Evolutionary conservation across 2,797 vertebrate species (phyloP), one percentile per base, ranked within the genome.

Genomic region (Phataginus tricuspis): DNA sequence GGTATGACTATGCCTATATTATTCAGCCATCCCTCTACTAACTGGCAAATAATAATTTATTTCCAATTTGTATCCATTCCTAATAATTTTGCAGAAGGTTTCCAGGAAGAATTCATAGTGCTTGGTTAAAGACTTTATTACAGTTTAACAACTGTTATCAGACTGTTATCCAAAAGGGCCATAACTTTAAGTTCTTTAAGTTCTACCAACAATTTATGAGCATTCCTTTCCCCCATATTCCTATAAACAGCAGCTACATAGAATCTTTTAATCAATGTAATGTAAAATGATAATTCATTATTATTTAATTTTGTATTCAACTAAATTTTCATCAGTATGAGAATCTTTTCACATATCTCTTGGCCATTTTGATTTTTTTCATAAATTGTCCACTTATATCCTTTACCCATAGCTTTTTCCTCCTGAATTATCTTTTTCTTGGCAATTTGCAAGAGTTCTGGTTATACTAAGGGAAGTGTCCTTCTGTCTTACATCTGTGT

Each of bases 11-110:
- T 69, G 5, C 0, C 7, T 72, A 31, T 15, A 66, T 66, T 86
- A n/a, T 75, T 86, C 51, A 84, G 55, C 15, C 68, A 31, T 53
- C 90, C 29, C 7, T 86, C 68, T 86, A 37, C 4, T 69, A 39
- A 55, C 15, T 89, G 37, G 39, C 59, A 68, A 71, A 80, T 91
- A 71, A 80, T 88, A 69, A 49, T 79, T 66, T 80, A 55, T 55
- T 82, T 94, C 14, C 29, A 78, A 29, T 85, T 92, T 88, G 37
- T 86, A 59, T 55, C 27, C 39, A 45, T 79, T 72, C 68, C 23
- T 72, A 88, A 85, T 53, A 95, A 77, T 75, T 96, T 71, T 86
- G 21, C 31, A 95, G 31, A 37, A 49, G 34, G 25, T 55, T 91
- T 92, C 45, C 34, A 42, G 57, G 29, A 88, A 89, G 68, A 88